Conservation (phyloP, 2,797 vertebrate genomes). For the Sebastes diaconus region DNA sequence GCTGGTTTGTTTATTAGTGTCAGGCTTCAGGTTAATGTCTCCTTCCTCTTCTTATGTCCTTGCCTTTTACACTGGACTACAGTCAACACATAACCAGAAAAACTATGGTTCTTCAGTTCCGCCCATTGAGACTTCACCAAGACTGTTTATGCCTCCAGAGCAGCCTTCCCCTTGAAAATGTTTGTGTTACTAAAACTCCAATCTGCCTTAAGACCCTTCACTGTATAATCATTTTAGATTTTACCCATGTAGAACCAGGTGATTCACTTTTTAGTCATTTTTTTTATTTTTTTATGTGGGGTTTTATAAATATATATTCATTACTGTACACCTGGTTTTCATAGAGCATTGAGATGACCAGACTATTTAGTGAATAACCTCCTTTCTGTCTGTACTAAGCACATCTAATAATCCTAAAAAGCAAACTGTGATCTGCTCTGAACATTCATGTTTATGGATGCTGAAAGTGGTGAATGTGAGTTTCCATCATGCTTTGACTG, state of each 20-base stretch:
- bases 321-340: not conserved
- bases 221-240: not conserved
- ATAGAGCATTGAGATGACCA: not conserved
- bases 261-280: not conserved
- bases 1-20: not conserved
- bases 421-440: not conserved
- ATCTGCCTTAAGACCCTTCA: not conserved
- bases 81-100: not conserved
- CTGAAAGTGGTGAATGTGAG: constrained; percentile 27
- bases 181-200: not conserved
- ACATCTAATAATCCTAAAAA: not conserved
- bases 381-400: not conserved
- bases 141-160: not conserved
- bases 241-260: not conserved
- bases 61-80: not conserved
- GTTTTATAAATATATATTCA: not conserved
- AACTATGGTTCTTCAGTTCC: not conserved
- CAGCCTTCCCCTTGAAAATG: not conserved
- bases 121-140: not conserved
- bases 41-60: not conserved
- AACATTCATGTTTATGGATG: constrained; percentile 35
- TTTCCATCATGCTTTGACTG: constrained; percentile 30
- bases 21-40: not conserved
- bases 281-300: not conserved
- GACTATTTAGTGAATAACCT: not conserved